These are phyloP conservation scores for Nemotelus nigrinus DNA, from an alignment of 2,888 invertebrate genomes.

Conservation along the genomic window DNA sequence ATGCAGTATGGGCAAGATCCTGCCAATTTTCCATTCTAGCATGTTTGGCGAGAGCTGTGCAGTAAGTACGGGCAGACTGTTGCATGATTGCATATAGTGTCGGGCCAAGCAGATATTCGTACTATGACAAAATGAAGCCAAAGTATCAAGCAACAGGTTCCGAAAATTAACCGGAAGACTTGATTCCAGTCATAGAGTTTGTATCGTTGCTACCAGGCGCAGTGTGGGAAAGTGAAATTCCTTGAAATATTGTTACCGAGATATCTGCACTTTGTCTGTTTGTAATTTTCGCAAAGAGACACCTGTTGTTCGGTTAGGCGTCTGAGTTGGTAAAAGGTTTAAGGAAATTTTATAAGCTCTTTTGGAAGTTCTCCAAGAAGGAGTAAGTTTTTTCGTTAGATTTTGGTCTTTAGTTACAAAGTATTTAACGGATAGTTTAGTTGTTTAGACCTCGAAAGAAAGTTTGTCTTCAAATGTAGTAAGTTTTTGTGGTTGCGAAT, in stretches of 20 bases:
- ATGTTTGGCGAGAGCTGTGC: neutral
- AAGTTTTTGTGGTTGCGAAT: too few relatives aligned
- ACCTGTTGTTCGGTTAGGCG: neutral
- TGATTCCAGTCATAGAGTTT: neutral
- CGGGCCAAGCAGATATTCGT: neutral
- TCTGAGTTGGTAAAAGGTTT: too few relatives aligned
- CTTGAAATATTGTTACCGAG: neutral
- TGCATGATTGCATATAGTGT: constrained; percentile 2
- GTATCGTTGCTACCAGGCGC: neutral
- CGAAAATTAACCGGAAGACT: constrained; percentile 48
- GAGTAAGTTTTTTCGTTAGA: too few relatives aligned
- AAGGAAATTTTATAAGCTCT: too few relatives aligned
- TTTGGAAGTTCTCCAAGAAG: too few relatives aligned
- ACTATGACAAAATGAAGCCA: constrained; percentile 28
- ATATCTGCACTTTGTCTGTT: neutral
- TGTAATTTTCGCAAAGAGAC: neutral
- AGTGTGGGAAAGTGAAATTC: neutral
- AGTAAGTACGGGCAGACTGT: neutral
- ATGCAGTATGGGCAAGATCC: constrained; percentile 21
- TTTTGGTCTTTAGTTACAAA: too few relatives aligned
- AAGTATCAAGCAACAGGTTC: constrained; percentile 46
- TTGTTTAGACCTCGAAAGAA: too few relatives aligned
- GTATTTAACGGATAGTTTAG: too few relatives aligned
- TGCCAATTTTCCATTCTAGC: neutral
- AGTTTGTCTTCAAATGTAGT: too few relatives aligned